Evolutionary conservation across 1,140 invertebrate genomes (phyloP).

Genomic region (Brachionus manjavacas): DNA sequence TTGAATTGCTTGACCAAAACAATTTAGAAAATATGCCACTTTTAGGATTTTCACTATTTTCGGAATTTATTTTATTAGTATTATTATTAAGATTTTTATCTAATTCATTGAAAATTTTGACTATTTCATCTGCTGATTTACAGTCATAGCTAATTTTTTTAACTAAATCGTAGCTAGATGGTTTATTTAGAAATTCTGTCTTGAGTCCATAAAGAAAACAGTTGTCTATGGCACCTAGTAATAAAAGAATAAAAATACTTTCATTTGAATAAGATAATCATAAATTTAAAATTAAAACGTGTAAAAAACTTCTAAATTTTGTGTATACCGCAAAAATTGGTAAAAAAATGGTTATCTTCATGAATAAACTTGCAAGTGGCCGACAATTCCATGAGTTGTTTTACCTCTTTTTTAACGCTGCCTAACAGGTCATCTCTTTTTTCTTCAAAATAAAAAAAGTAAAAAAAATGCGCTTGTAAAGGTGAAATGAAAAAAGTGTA

Average conservation of each 20-base stretch:
- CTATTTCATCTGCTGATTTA: slow-evolving; percentile 68
- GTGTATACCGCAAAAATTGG: slow-evolving; percentile 70
- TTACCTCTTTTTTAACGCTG: slow-evolving; percentile 74
- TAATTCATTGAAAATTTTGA: slow-evolving; percentile 64
- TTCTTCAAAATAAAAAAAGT: slow-evolving; percentile 57
- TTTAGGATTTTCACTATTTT: background rate
- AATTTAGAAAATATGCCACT: background rate
- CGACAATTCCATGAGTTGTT: slow-evolving; percentile 85
- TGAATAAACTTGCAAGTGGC: slow-evolving; percentile 85
- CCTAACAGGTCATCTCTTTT: slow-evolving; percentile 71
- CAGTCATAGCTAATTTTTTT: slow-evolving; percentile 80
- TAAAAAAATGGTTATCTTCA: slow-evolving; percentile 81
- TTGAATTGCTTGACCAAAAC: background rate
- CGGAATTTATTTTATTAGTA: background rate
- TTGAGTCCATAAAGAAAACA: slow-evolving; percentile 79
- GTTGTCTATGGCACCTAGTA: slow-evolving; percentile 71
- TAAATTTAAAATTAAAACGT: background rate
- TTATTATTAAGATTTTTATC: slow-evolving; percentile 44
- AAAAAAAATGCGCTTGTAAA: background rate
- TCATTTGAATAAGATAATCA: background rate
- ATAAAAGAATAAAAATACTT: slow-evolving; percentile 42
- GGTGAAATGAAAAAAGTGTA: background rate
- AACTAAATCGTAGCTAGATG: slow-evolving; percentile 69
- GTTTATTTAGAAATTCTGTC: slow-evolving; percentile 77
- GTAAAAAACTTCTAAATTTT: background rate